A percentile compares a stretch with the other conserved stretches of the same genome.
phyloP scores from a whole-genome alignment of 2,797 vertebrate genomes.

The Neosilurus hyrtlii region DNA sequence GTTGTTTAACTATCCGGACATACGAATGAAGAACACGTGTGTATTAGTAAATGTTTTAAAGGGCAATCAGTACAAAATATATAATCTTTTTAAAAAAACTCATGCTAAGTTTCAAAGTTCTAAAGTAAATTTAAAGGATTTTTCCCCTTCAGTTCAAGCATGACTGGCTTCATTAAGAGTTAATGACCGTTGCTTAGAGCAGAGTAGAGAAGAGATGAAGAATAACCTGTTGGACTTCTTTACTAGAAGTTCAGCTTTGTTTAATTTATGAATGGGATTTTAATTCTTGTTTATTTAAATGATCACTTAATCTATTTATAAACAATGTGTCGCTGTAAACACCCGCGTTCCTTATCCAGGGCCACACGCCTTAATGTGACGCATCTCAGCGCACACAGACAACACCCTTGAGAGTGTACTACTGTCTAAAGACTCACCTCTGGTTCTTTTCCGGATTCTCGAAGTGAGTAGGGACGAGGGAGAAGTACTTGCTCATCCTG shows the following conservation, averaged over 20 bases:
- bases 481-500: conserved; percentile 95
- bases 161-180: no score
- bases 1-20: not conserved
- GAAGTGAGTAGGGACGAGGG: conserved; percentile 88
- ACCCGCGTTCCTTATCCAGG: not conserved
- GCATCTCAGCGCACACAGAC: not conserved
- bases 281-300: not conserved
- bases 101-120: not conserved
- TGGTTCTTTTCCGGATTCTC: conserved; percentile 79
- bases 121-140: not conserved
- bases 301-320: not conserved
- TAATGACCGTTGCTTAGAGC: no score
- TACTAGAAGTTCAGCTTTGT: not conserved
- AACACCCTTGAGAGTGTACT: not conserved
- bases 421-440: conserved; percentile 72
- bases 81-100: not conserved
- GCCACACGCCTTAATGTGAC: no score
- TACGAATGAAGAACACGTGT: no score
- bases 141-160: no score
- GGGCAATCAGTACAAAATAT: not conserved
- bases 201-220: no score
- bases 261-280: not conserved
- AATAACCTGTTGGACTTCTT: no score
- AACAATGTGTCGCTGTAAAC: not conserved
- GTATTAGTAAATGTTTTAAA: not conserved